Evolutionary conservation across 2,113 vertebrate genomes (phyloP).

Genomic region (Pungitius pungitius): DNA sequence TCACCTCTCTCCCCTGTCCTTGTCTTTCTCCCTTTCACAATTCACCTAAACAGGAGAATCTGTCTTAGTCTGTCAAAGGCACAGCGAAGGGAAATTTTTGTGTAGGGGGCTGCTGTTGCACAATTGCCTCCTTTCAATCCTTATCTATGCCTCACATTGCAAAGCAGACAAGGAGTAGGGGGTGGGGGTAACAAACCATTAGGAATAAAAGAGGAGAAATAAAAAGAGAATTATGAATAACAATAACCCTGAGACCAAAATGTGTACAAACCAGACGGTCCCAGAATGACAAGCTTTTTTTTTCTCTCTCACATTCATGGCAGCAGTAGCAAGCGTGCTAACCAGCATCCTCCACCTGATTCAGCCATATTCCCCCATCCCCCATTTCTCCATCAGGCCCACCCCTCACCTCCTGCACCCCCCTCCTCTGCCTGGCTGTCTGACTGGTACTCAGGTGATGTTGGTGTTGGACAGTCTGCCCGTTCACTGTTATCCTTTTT

Average conservation of each 20-base stretch:
- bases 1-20: conserved; percentile 60
- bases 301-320: conserved; percentile 8
- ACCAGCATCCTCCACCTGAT: conserved; percentile 62
- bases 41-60: conserved; percentile 73
- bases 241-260: not conserved
- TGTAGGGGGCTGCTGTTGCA: conserved; percentile 54
- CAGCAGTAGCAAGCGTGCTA: conserved; percentile 32
- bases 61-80: conserved; percentile 62
- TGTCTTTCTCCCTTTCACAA: conserved; percentile 56
- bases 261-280: conserved; percentile 37
- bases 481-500: conserved; percentile 24
- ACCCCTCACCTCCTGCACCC: conserved; percentile 35
- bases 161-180: conserved; percentile 40
- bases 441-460: conserved; percentile 63
- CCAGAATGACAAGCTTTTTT: conserved; percentile 20
- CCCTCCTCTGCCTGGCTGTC: conserved; percentile 39
- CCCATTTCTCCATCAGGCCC: conserved; percentile 44
- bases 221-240: conserved; percentile 16
- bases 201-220: conserved; percentile 21
- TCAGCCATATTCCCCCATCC: conserved; percentile 57
- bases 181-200: not conserved
- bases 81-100: conserved; percentile 41
- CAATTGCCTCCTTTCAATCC: conserved; percentile 52
- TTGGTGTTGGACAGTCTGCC: conserved; percentile 38
- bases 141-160: conserved; percentile 26